phyloP scores from a whole-genome alignment of 2,113 vertebrate species.

The Poeciliopsis turrubarensis region DNA sequence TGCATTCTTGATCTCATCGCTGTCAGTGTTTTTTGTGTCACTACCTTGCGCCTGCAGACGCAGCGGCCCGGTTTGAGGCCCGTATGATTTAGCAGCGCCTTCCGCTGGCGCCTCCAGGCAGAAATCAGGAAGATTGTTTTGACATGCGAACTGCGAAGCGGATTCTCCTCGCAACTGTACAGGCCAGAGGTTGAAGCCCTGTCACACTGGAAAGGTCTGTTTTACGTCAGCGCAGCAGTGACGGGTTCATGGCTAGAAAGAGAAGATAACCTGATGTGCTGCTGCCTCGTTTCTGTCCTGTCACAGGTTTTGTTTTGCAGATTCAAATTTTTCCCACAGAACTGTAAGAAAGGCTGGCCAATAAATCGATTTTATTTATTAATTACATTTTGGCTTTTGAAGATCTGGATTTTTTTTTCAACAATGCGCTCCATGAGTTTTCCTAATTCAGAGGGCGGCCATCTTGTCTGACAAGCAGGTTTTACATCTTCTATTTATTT shows the following conservation, averaged over 20 bases:
- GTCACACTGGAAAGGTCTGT: slow-evolving; percentile 1
- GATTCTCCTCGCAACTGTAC: slow-evolving; percentile 31
- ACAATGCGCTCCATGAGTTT: too few relatives aligned
- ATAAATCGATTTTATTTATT: too few relatives aligned
- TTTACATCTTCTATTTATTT: too few relatives aligned
- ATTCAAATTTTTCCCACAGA: background rate
- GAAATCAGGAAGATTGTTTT: slow-evolving; percentile 59
- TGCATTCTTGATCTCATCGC: slow-evolving; percentile 62
- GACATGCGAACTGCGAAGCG: slow-evolving; percentile 49
- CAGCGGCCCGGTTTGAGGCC: slow-evolving; percentile 10
- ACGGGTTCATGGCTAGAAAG: background rate
- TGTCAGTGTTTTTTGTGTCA: slow-evolving; percentile 52
- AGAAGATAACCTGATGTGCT: background rate
- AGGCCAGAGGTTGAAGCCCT: slow-evolving; percentile 26
- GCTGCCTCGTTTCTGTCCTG: background rate
- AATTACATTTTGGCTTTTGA: too few relatives aligned
- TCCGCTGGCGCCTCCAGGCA: slow-evolving; percentile 38
- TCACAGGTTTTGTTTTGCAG: too few relatives aligned
- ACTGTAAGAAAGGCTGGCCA: background rate
- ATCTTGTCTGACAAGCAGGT: too few relatives aligned
- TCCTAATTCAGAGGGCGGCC: too few relatives aligned
- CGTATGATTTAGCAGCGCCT: slow-evolving; percentile 43
- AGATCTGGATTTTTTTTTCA: too few relatives aligned
- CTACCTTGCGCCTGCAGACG: slow-evolving; percentile 34
- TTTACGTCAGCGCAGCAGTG: background rate